Conservation (phyloP, 2,113 vertebrate genomes). For the Malurus elegans region DNA sequence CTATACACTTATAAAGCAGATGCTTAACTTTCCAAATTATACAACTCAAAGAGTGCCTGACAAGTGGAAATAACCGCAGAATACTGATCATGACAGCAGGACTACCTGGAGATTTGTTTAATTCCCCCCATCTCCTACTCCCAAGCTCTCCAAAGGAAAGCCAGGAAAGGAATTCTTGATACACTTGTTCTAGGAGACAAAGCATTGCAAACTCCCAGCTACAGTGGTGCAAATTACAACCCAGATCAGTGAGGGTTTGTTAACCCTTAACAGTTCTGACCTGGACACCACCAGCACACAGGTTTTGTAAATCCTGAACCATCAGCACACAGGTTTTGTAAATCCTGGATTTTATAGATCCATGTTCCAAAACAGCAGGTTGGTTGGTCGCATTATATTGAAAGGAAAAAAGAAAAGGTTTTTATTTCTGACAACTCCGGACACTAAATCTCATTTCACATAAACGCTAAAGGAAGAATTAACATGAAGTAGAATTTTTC, state of each 20-base stretch:
- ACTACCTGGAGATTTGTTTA: background rate
- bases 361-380: background rate
- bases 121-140: background rate
- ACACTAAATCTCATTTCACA: slow-evolving; percentile 71
- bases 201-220: background rate
- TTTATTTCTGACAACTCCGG: slow-evolving; percentile 66
- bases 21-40: background rate
- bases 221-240: background rate
- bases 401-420: slow-evolving; percentile 16
- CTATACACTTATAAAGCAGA: background rate
- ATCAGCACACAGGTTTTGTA: background rate
- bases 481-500: slow-evolving; percentile 59
- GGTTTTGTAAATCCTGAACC: slow-evolving; percentile 11
- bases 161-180: background rate
- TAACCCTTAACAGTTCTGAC: background rate
- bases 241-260: background rate
- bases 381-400: slow-evolving; percentile 50
- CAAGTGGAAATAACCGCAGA: background rate
- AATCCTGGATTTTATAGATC: slow-evolving; percentile 12
- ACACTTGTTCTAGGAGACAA: background rate
- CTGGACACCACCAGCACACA: background rate
- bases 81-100: background rate
- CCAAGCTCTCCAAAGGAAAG: background rate
- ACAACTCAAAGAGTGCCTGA: background rate
- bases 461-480: slow-evolving; percentile 66